A percentile compares a stretch with the other conserved stretches of the same genome.
Conservation (phyloP, 2,888 invertebrate genomes). For the Yponomeuta sedellus region DNA sequence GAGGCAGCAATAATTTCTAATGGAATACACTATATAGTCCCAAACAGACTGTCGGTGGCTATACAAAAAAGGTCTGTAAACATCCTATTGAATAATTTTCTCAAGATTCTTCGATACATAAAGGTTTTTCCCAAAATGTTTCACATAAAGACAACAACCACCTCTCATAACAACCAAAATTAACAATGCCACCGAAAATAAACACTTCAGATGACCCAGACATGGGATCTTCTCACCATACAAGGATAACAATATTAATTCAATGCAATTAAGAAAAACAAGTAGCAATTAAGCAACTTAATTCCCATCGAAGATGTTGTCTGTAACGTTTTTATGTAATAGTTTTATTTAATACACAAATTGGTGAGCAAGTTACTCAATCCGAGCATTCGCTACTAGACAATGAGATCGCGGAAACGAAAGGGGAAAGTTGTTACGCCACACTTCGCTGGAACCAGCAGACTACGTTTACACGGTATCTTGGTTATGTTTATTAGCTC, state of each 20-base stretch:
- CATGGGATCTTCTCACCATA: slow-evolving; percentile 50
- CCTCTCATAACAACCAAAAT: slow-evolving; percentile 19
- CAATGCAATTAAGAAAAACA: slow-evolving; percentile 43
- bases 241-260: slow-evolving; percentile 40
- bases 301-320: slow-evolving; percentile 16
- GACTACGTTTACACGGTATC: slow-evolving; percentile 18
- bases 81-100: not conserved
- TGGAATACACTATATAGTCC: too few species aligned
- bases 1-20: too few species aligned
- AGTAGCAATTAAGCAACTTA: slow-evolving; percentile 47
- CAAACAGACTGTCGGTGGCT: too few species aligned
- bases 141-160: not conserved
- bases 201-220: slow-evolving; percentile 28
- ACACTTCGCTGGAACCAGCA: slow-evolving; percentile 16
- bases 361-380: slow-evolving; percentile 53
- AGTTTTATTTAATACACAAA: slow-evolving; percentile 3
- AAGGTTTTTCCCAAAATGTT: not conserved
- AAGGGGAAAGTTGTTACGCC: slow-evolving; percentile 67
- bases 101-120: not conserved
- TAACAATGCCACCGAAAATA: slow-evolving; percentile 26
- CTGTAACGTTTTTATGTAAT: slow-evolving; percentile 50
- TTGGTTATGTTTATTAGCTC: not conserved
- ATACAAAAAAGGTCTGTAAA: not conserved
- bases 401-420: slow-evolving; percentile 70
- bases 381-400: slow-evolving; percentile 56